These are phyloP conservation scores for Archilochus colubris DNA, from an alignment of 2,113 vertebrate species.

Conservation along the genomic window DNA sequence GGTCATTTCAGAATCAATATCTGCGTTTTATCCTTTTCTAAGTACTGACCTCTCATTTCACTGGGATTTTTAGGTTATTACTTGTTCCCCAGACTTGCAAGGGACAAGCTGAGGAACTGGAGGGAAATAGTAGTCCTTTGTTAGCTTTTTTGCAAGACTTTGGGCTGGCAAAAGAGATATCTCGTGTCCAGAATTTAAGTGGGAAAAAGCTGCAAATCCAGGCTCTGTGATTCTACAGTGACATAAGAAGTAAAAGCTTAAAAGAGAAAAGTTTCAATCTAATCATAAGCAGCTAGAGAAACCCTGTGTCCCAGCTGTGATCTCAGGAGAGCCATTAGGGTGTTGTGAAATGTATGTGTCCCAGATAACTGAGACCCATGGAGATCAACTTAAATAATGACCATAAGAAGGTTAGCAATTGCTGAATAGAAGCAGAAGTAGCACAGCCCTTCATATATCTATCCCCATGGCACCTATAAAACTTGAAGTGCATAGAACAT, in stretches of 20 bases:
- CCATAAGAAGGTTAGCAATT: not conserved
- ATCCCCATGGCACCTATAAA: slow-evolving; percentile 61
- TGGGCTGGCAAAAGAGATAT: not conserved
- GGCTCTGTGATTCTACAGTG: not conserved
- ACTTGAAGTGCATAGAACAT: slow-evolving; percentile 20
- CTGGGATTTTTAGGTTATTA: not conserved
- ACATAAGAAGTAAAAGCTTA: not conserved
- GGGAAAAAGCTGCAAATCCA: not conserved
- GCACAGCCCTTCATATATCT: slow-evolving; percentile 21
- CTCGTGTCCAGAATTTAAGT: not conserved
- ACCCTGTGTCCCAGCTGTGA: slow-evolving; percentile 34
- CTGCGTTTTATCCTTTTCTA: not conserved
- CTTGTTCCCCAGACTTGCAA: not conserved
- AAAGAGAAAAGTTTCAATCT: not conserved
- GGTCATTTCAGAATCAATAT: not conserved
- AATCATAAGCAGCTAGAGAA: slow-evolving; percentile 36
- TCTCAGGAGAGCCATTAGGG: slow-evolving; percentile 27
- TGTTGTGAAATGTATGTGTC: slow-evolving; percentile 46
- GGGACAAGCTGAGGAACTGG: not conserved
- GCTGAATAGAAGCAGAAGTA: slow-evolving; percentile 10
- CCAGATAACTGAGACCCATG: slow-evolving; percentile 19
- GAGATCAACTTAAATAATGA: slow-evolving; percentile 33
- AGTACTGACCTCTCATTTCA: not conserved
- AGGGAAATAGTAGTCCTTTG: not conserved
- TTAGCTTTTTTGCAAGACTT: not conserved